A percentile compares a stretch with the other conserved stretches of the same genome.
phyloP scores from a whole-genome alignment of 1,140 invertebrate species.

The Cardiocondyla obscurior region DNA sequence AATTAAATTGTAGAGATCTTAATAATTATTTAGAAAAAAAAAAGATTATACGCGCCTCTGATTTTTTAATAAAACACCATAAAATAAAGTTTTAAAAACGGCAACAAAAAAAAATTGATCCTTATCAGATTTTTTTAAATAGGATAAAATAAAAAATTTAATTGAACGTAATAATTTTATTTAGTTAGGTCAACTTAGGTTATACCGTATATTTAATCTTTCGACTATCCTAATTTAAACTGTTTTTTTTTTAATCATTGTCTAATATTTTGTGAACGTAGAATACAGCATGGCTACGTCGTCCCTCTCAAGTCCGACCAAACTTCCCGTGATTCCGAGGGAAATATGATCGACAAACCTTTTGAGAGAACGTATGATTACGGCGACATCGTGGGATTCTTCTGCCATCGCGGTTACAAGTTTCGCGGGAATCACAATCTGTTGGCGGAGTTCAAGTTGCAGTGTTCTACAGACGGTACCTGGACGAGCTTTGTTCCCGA shows the following conservation, averaged over 20 bases:
- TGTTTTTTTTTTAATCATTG: background rate
- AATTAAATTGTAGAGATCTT: too few relatives aligned
- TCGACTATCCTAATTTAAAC: too few relatives aligned
- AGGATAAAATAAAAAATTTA: too few relatives aligned
- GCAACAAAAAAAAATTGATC: too few relatives aligned
- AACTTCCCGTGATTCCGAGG: background rate
- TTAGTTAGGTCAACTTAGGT: too few relatives aligned
- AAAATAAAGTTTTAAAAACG: too few relatives aligned
- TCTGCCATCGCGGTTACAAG: slow-evolving; percentile 70
- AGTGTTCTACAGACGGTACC: slow-evolving; percentile 78
- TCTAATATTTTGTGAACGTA: slow-evolving; percentile 11
- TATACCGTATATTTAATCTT: too few relatives aligned
- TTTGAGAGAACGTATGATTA: slow-evolving; percentile 58
- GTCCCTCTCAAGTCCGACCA: background rate
- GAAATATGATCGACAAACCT: slow-evolving; percentile 13
- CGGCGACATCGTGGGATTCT: slow-evolving; percentile 68
- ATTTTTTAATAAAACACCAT: too few relatives aligned
- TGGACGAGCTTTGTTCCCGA: slow-evolving; percentile 76
- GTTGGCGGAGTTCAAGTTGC: slow-evolving; percentile 66
- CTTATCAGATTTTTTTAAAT: too few relatives aligned
- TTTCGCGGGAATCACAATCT: slow-evolving; percentile 67
- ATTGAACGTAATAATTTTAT: too few relatives aligned
- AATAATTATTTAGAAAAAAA: too few relatives aligned
- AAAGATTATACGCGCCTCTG: too few relatives aligned
- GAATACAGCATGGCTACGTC: slow-evolving; percentile 66